Evolutionary conservation across 2,797 vertebrate genomes (phyloP), one percentile per base, ranked within the genome.

Genomic region (Acipenser transmontanus): DNA sequence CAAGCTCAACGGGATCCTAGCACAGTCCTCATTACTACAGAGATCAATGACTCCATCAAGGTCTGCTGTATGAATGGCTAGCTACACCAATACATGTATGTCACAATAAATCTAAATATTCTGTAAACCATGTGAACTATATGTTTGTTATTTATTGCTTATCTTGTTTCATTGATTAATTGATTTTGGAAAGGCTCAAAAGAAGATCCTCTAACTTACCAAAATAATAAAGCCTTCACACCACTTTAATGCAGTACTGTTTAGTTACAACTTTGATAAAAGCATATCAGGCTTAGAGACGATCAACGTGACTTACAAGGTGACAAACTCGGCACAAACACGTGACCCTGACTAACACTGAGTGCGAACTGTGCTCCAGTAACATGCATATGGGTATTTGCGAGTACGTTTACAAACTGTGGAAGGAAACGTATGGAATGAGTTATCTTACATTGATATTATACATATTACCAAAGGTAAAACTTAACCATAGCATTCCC

Each of bases 131-230:
- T 70, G 79, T 70, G 78, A 85, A 83, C 73, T 59, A 72, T 65
- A 66, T 0, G 75, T 81, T 77, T 73, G 61, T 77, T 80, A 76
- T 74, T 70, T 17, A 71, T 74, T 84, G 82, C 76, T 87, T 85
- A 81, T 80, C 64, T 71, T 73, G 66, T 76, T 83, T 84, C 82
- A 88, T 72, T 86, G 86, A 89, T 85, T 85, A 85, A 87, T 84
- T 86, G 81, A 79, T 79, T 70, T 77, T 80, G 82, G 80, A 77
- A 76, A 68, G 75, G 81, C 87, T 88, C 78, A 77, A 82, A 87
- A 84, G 78, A 78, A 83, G 78, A 81, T 68, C 48, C 76, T 69
- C 62, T 64, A 76, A 74, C 76, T 71, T 72, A 66, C 60, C 75
- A 82, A 82, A 79, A 72, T 71, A 81, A 59, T 66, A 76, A 57